Evolutionary conservation across 1,140 invertebrate genomes (phyloP), one percentile per base, ranked within the genome.

Genomic region (Caenorhabditis brenneri): DNA sequence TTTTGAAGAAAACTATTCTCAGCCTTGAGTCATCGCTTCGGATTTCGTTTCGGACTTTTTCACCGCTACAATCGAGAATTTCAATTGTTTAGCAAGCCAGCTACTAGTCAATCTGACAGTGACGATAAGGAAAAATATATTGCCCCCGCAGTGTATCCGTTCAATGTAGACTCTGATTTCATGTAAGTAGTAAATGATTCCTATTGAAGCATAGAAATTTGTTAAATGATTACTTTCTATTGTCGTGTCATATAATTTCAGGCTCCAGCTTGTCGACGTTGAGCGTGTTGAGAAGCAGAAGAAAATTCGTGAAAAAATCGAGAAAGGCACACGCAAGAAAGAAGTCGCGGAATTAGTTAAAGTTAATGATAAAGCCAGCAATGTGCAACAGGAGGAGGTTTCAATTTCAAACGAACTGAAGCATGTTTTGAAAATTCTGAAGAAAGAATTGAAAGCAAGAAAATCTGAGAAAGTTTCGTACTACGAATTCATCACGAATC

Each of bases 401-500:
- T 74, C 65, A 6, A 74, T 74, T 10, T 74, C 65, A 2, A 74
- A 46, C 1, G 65, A 74, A 24, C n/a, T 74, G 19, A n/a, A 74
- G 36, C 65, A 74, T 24, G 65, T 74, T 46, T n/a, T 46, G 36
- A 74, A 46, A 24, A 15, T 74, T 24, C n/a, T 74, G 12, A 74
- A 24, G 22, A 74, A 74, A 42, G 65, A 74, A 29, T 12, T 74
- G 2, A 74, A 74, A 74, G 10, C 36, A 7, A 31, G 65, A 3
- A 42, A 74, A 7, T 12, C 65, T 1, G 65, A 74, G 10, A 39
- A 39, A 42, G 22, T 74, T 4, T 12, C 9, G 4, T 74, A 74
- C n/a, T 74, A 42, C 36, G 65, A 74, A 74, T 46, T 74, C 10
- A n/a, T 74, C 36, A 74, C 36, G 0, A 74, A 74, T 42, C 65